Evolutionary conservation across 2,113 vertebrate genomes (phyloP).

Genomic region (Crotalus horridus): DNA sequence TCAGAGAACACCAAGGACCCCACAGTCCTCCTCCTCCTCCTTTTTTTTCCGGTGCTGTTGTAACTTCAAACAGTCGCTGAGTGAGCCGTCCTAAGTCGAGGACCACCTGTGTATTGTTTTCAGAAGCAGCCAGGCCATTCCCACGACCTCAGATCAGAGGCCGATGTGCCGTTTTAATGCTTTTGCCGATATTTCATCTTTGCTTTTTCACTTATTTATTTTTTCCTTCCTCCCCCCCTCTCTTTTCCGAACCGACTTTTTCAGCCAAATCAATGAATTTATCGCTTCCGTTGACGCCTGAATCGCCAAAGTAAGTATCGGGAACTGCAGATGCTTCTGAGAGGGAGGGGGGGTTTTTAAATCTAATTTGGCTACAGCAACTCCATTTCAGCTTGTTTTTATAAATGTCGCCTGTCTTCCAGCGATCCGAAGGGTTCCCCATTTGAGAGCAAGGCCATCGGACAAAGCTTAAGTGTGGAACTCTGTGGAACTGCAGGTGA

Average conservation of each 20-base stretch:
- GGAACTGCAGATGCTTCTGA: conserved; percentile 84
- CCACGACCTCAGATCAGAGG: background rate
- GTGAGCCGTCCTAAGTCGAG: background rate
- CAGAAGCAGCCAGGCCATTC: no score
- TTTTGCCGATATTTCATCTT: conserved; percentile 56
- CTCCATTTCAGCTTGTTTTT: conserved; percentile 82
- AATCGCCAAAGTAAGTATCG: conserved; percentile 99
- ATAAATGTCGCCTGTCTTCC: conserved; percentile 91
- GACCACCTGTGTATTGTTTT: background rate
- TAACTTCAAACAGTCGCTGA: background rate
- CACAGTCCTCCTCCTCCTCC: no score
- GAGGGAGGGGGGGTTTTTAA: conserved; percentile 82
- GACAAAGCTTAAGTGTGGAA: conserved; percentile 89
- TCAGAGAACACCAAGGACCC: background rate
- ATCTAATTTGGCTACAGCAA: conserved; percentile 87
- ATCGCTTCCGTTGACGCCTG: conserved; percentile 99
- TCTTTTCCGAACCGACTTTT: conserved; percentile 73
- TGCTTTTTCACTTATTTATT: conserved; percentile 54
- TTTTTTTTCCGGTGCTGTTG: background rate
- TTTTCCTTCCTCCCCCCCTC: no score
- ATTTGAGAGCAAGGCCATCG: conserved; percentile 99
- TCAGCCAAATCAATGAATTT: conserved; percentile 99
- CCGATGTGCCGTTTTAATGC: background rate
- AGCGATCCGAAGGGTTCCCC: conserved; percentile 99
- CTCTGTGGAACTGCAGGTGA: conserved; percentile 99